These are phyloP conservation scores for Acanthornis magna DNA, from an alignment of 2,797 vertebrate species.

Conservation along the genomic window DNA sequence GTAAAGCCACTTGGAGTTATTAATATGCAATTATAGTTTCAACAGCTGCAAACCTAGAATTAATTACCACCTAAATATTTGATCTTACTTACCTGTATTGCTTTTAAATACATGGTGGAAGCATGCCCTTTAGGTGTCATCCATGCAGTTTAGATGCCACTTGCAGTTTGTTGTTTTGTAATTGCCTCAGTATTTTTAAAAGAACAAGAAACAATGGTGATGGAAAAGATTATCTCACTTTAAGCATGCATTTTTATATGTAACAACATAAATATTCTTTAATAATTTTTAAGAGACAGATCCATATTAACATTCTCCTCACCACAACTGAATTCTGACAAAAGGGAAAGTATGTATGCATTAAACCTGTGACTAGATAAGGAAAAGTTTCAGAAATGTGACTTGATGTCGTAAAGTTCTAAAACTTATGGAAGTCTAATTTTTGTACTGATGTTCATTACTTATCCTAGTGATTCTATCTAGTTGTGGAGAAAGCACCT, in stretches of 20 bases:
- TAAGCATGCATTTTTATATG: conserved; percentile 7
- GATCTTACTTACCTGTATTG: conserved; percentile 18
- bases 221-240: not conserved
- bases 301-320: not conserved
- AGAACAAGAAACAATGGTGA: not conserved
- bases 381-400: not conserved
- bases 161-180: not conserved
- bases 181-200: not conserved
- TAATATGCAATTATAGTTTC: conserved; percentile 50
- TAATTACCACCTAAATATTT: conserved; percentile 56
- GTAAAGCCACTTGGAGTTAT: not conserved
- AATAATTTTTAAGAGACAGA: not conserved
- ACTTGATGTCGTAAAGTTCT: conserved; percentile 26
- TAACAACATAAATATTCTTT: not conserved
- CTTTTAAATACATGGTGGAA: conserved; percentile 19
- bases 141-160: not conserved
- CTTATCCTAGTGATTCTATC: not conserved
- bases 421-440: conserved; percentile 5
- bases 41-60: conserved; percentile 36
- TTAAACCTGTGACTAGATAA: not conserved
- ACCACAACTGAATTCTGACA: conserved; percentile 16
- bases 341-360: not conserved
- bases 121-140: not conserved
- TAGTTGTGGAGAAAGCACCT: not conserved
- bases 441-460: not conserved